Percentiles rank a stretch among this genome's conserved stretches.
Conservation (phyloP, 1,140 invertebrate genomes). For the Mya arenaria region DNA sequence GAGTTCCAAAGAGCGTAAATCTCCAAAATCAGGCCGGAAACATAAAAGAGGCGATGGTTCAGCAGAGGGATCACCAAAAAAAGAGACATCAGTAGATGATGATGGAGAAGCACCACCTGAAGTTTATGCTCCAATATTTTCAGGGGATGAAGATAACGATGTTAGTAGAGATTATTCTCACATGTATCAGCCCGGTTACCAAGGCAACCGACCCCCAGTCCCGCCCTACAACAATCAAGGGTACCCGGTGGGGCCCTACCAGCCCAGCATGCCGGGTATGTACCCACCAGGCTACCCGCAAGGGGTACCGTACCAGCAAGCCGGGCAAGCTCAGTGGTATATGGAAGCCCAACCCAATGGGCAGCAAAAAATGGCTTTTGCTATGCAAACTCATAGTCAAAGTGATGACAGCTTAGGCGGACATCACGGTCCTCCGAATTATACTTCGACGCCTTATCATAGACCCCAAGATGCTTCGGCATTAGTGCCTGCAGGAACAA, state of each 20-base stretch:
- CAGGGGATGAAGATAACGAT: conserved; percentile 12
- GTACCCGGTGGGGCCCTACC: conserved; percentile 25
- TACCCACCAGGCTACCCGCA: conserved; percentile 8
- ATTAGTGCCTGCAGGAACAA: conserved; percentile 52
- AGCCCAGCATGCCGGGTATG: not conserved
- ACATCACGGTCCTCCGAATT: conserved; percentile 10
- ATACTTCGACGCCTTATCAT: conserved; percentile 46
- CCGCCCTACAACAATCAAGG: conserved; percentile 25
- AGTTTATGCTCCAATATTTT: conserved; percentile 45
- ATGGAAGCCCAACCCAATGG: conserved; percentile 51
- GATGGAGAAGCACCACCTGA: conserved; percentile 33
- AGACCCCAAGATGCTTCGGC: conserved; percentile 17
- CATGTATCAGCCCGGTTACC: conserved; percentile 50
- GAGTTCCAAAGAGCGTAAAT: conserved; percentile 47
- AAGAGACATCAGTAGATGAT: not conserved
- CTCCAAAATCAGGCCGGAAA: conserved; percentile 19
- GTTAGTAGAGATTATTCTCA: not conserved
- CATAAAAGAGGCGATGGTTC: conserved; percentile 28
- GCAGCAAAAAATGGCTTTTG: conserved; percentile 55
- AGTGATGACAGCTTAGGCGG: conserved; percentile 7
- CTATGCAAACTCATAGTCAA: conserved; percentile 49
- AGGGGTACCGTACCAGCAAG: conserved; percentile 49
- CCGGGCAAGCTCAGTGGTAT: conserved; percentile 51
- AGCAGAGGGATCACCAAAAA: not conserved
- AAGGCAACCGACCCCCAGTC: not conserved